These are phyloP conservation scores for Diadophis punctatus DNA, from an alignment of 2,113 vertebrate genomes.

Conservation along the genomic window DNA sequence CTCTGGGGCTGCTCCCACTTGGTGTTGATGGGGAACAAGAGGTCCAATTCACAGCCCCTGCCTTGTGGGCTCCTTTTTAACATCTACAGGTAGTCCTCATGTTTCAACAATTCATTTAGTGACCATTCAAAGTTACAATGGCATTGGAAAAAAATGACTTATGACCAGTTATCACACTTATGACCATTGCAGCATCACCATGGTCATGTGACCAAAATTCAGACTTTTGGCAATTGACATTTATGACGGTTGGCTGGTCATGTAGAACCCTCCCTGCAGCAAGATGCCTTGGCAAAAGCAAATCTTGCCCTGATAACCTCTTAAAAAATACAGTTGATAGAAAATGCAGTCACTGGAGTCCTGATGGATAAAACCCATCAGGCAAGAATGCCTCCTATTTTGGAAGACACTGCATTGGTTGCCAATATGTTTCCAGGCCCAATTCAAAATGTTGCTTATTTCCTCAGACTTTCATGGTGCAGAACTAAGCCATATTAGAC, in stretches of 20 bases:
- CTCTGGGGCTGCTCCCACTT: neutral
- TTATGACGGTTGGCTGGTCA: neutral
- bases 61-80: neutral
- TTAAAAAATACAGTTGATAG: neutral
- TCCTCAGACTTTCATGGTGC: neutral
- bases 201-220: neutral
- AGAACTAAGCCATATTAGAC: neutral
- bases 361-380: neutral
- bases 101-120: neutral
- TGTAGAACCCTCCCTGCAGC: neutral
- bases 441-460: neutral
- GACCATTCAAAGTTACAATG: neutral
- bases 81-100: neutral
- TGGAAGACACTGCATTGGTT: neutral
- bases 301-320: neutral
- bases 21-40: neutral
- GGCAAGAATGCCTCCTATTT: neutral
- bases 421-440: neutral
- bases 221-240: neutral
- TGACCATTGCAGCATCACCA: neutral
- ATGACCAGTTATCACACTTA: neutral
- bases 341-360: neutral
- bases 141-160: neutral
- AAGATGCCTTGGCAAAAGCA: neutral
- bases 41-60: neutral